These are phyloP conservation scores for Calidris pygmaea DNA, from an alignment of 2,113 vertebrate species.

Conservation along the genomic window DNA sequence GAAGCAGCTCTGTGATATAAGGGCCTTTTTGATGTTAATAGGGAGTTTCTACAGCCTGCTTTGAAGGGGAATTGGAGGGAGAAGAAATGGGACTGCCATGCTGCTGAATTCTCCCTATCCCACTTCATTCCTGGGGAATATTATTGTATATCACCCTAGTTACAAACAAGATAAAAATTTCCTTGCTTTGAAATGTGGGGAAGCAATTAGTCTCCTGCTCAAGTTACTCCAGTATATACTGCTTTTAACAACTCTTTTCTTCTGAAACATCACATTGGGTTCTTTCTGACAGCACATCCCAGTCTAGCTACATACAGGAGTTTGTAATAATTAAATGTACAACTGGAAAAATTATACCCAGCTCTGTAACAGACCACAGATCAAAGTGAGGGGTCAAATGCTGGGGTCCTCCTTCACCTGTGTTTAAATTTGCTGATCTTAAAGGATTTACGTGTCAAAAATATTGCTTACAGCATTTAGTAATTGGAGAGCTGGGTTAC, in stretches of 20 bases:
- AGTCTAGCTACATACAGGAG: rapidly evolving
- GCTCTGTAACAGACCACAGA: not conserved
- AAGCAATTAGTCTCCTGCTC: not conserved
- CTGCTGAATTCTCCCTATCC: not conserved
- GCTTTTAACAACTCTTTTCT: not conserved
- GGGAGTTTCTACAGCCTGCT: not conserved
- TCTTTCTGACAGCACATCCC: not conserved
- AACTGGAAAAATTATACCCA: not conserved
- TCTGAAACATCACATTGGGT: rapidly evolving
- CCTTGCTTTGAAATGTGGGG: not conserved
- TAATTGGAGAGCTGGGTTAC: not conserved
- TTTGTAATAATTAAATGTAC: not conserved
- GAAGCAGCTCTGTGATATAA: not conserved
- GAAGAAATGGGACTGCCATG: not conserved
- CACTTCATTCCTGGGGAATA: not conserved
- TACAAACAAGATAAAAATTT: not conserved
- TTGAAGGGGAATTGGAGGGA: not conserved
- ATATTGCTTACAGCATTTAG: not conserved
- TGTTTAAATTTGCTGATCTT: not conserved
- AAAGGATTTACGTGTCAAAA: not conserved
- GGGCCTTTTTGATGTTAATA: not conserved
- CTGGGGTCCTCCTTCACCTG: not conserved
- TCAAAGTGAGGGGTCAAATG: not conserved
- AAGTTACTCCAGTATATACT: rapidly evolving
- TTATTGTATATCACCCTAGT: not conserved